These are phyloP conservation scores for Gobio gobio DNA, from an alignment of 2,113 vertebrate genomes.

Conservation along the genomic window DNA sequence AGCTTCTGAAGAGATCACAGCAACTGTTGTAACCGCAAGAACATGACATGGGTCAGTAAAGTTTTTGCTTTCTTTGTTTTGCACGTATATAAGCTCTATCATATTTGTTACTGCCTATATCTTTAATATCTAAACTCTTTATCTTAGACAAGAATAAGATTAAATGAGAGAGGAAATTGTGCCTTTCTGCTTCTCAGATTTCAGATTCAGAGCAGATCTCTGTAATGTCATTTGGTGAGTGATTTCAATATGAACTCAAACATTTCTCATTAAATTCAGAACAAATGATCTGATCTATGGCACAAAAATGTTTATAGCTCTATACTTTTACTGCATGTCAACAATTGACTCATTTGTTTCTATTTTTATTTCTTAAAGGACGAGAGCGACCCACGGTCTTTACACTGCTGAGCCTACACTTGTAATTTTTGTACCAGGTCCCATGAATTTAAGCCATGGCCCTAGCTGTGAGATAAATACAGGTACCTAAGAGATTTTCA, in stretches of 20 bases:
- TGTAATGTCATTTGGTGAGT: not conserved
- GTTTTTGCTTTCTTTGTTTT: not conserved
- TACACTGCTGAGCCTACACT: not conserved
- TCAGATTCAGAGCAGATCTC: too few species aligned
- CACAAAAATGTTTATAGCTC: not conserved
- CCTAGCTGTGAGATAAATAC: not conserved
- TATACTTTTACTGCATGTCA: not conserved
- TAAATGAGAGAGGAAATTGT: not conserved
- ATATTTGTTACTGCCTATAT: not conserved
- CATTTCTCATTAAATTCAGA: not conserved
- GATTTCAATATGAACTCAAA: not conserved
- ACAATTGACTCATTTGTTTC: not conserved
- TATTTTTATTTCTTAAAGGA: constrained; percentile 4
- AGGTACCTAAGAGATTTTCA: not conserved
- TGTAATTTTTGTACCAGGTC: not conserved
- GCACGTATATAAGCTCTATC: not conserved
- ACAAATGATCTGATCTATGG: not conserved
- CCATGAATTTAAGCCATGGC: not conserved
- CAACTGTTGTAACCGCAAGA: not conserved
- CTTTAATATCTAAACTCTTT: not conserved
- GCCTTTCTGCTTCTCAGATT: not conserved
- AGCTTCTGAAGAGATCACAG: not conserved
- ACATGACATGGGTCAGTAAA: not conserved
- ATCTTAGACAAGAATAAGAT: not conserved
- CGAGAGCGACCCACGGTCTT: not conserved